Conservation (phyloP, 1,140 invertebrate genomes). For the Drosophila virilis region DNA sequence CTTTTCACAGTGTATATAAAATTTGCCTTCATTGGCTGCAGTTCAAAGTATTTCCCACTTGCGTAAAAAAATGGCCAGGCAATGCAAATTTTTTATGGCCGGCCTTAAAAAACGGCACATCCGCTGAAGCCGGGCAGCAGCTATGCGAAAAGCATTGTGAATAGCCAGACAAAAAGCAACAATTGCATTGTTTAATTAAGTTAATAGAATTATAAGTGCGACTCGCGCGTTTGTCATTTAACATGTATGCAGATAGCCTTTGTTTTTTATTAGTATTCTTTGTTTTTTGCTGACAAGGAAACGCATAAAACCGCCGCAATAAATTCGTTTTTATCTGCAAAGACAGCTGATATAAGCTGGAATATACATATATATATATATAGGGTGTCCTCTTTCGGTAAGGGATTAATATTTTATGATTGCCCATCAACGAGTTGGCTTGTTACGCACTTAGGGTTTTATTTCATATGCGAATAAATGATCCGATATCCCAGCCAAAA, state of each 20-base stretch:
- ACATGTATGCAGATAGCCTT: slow-evolving; percentile 15
- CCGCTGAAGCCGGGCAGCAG: slow-evolving; percentile 5
- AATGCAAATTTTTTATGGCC: slow-evolving; percentile 29
- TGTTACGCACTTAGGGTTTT: slow-evolving; percentile 14
- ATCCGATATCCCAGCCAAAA: no score
- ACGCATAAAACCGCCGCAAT: slow-evolving; percentile 66
- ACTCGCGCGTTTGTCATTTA: slow-evolving; percentile 23
- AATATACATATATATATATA: background rate
- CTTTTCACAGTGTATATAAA: background rate
- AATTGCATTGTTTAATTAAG: slow-evolving; percentile 76
- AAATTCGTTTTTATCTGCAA: slow-evolving; percentile 67
- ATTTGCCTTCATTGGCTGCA: slow-evolving; percentile 6
- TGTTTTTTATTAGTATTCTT: background rate
- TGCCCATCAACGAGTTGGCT: slow-evolving; percentile 2
- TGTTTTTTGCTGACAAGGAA: slow-evolving; percentile 18
- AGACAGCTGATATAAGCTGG: slow-evolving; percentile 27
- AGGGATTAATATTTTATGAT: background rate
- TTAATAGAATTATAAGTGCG: slow-evolving; percentile 81
- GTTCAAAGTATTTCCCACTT: slow-evolving; percentile 46
- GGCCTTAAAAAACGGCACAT: slow-evolving; percentile 44
- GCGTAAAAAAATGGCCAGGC: slow-evolving; percentile 55
- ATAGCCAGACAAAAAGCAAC: slow-evolving; percentile 49
- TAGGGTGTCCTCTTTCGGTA: background rate
- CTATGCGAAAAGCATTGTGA: slow-evolving; percentile 24
- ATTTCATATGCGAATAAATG: no score